phyloP scores from a whole-genome alignment of 2,888 invertebrate genomes.

The Arctia plantaginis region DNA sequence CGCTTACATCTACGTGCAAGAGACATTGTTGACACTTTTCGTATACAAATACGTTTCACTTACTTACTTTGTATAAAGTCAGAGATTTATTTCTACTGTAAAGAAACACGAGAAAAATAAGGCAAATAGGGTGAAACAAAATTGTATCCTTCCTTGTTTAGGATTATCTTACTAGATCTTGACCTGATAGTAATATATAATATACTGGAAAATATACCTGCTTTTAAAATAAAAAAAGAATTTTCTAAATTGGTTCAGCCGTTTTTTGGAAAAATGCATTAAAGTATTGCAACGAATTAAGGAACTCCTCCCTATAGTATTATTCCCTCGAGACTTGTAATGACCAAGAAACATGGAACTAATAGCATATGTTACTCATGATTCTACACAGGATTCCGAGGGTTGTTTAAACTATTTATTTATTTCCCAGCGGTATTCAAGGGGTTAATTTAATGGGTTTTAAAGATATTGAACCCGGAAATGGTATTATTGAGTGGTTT shows the following conservation, averaged over 20 bases:
- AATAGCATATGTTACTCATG: not conserved
- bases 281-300: not conserved
- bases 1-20: not conserved
- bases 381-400: conserved; percentile 20
- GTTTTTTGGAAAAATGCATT: not conserved
- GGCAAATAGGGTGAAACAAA: not conserved
- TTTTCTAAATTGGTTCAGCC: not conserved
- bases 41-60: not conserved
- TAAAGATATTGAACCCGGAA: conserved; percentile 39
- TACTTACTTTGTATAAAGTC: not conserved
- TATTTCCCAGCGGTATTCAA: conserved; percentile 23
- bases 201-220: not conserved
- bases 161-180: too few relatives aligned
- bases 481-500: conserved; percentile 14
- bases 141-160: not conserved
- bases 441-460: conserved; percentile 39
- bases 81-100: not conserved
- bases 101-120: not conserved
- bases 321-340: conserved; percentile 9
- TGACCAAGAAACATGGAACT: conserved; percentile 4
- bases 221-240: not conserved
- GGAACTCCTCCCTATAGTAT: not conserved
- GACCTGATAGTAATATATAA: too few relatives aligned
- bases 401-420: conserved; percentile 17
- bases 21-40: not conserved